A percentile compares a stretch with the other conserved stretches of the same genome.
These are phyloP conservation scores for Unio pictorum DNA, from an alignment of 2,888 invertebrate genomes.

Conservation along the genomic window DNA sequence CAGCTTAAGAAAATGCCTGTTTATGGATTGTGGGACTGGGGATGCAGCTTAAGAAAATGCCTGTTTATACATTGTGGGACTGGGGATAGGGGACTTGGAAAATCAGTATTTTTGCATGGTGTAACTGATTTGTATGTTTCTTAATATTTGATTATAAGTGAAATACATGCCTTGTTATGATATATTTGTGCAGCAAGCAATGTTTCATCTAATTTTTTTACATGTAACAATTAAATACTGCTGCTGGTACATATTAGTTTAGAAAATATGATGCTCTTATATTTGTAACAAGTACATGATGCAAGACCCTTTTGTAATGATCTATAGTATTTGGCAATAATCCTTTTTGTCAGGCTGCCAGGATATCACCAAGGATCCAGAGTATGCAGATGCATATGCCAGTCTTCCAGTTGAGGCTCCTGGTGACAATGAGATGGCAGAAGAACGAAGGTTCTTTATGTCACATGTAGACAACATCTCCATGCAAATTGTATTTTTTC, in stretches of 20 bases:
- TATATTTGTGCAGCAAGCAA: no score
- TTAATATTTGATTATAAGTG: no score
- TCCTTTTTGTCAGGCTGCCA: conserved; percentile 53
- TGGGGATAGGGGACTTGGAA: no score
- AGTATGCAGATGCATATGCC: conserved; percentile 59
- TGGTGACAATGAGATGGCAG: conserved; percentile 61
- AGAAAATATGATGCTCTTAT: not conserved
- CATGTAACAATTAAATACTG: no score
- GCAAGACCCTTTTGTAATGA: not conserved
- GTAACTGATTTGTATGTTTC: no score
- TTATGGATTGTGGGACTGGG: no score
- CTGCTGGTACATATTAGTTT: not conserved
- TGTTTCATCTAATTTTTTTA: no score
- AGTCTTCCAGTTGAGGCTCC: conserved; percentile 57
- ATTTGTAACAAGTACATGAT: not conserved
- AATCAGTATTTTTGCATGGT: no score
- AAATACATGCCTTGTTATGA: no score
- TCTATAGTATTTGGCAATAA: not conserved
- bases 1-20: no score
- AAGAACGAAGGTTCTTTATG: conserved; percentile 68
- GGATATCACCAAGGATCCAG: conserved; percentile 67
- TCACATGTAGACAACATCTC: conserved; percentile 60
- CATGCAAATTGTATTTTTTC: conserved; percentile 66
- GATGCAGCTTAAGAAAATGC: no score
- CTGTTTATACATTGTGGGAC: no score